These are phyloP conservation scores for Polyergus mexicanus DNA, from an alignment of 1,140 invertebrate species.

Conservation along the genomic window DNA sequence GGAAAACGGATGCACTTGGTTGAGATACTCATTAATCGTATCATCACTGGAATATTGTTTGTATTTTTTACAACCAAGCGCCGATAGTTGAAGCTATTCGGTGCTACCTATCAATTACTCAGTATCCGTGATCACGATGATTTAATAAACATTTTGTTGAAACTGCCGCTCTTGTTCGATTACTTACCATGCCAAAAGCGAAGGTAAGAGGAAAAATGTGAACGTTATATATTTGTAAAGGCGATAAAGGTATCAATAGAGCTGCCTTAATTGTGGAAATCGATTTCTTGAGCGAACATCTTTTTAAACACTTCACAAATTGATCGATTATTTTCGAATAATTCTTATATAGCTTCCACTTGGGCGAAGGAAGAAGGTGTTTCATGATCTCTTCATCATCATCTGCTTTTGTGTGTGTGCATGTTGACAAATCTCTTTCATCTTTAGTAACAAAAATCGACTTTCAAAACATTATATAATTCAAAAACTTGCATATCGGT, in stretches of 20 bases:
- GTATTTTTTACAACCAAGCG: constrained; percentile 69
- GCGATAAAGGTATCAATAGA: constrained; percentile 76
- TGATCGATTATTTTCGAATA: not conserved
- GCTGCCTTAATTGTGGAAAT: constrained; percentile 4
- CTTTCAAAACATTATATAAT: not conserved
- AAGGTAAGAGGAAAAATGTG: constrained; percentile 75
- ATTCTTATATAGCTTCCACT: constrained; percentile 21
- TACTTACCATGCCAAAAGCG: constrained; percentile 77
- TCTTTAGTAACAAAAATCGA: constrained; percentile 19
- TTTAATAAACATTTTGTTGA: constrained; percentile 27
- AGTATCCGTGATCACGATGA: not conserved
- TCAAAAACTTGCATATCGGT: not conserved
- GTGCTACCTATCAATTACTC: constrained; percentile 62
- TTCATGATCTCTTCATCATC: constrained; percentile 30
- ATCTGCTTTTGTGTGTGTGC: not conserved
- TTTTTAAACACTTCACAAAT: not conserved
- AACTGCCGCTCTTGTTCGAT: not conserved
- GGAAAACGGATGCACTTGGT: constrained; percentile 62
- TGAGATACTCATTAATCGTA: constrained; percentile 57
- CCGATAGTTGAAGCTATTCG: constrained; percentile 64
- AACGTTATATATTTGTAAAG: constrained; percentile 79
- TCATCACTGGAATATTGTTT: constrained; percentile 74
- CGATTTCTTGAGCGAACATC: not conserved
- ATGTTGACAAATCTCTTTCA: not conserved
- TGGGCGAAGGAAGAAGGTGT: constrained; percentile 4